Evolutionary conservation across 1,140 invertebrate genomes (phyloP), one percentile per base, ranked within the genome.

Genomic region (Saccostrea glomerata): DNA sequence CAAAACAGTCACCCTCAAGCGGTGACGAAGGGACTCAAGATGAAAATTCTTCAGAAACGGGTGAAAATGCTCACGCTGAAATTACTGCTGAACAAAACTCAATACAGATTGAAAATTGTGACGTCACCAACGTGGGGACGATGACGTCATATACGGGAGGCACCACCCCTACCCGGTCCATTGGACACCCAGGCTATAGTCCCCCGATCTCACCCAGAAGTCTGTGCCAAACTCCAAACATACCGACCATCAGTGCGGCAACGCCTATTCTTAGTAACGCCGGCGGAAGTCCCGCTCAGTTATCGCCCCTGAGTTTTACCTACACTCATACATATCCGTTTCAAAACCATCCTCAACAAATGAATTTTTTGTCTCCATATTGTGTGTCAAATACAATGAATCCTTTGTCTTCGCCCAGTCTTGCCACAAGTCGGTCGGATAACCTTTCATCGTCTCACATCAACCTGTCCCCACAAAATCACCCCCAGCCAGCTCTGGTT

Each of bases 261-360:
- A 90, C 86, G 82, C 89, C 88, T 54, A 86, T 89, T 83, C 87
- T 85, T 86, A 58, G 89, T 23, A 89, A 89, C 20, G 85, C 90
- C 36, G 58, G 82, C 77, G 60, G 88, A 30, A 73, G 86, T 86
- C 87, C 87, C 66, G 88, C 91, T 90, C 88, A 90, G 88, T 54
- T 89, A 91, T 91, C 91, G 90, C 92, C 89, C 85, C 77, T 87
- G 88, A 89, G 89, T 87, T 90, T 88, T 91, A 92, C 87, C 89
- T 94, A 87, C 95, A 88, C 95, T 95, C 90, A 95, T 94, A 58
- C 87, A 70, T 90, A 90, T 92, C 66, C 88, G 82, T 85, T 86
- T 73, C 60, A 87, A 66, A 58, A 84, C 73, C 82, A 92, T 94
- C 87, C 96, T 95, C 86, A 95, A 92, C 91, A 92, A 58, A 92